Evolutionary conservation across 1,140 invertebrate genomes (phyloP).

Genomic region (Carposina sasakii): DNA sequence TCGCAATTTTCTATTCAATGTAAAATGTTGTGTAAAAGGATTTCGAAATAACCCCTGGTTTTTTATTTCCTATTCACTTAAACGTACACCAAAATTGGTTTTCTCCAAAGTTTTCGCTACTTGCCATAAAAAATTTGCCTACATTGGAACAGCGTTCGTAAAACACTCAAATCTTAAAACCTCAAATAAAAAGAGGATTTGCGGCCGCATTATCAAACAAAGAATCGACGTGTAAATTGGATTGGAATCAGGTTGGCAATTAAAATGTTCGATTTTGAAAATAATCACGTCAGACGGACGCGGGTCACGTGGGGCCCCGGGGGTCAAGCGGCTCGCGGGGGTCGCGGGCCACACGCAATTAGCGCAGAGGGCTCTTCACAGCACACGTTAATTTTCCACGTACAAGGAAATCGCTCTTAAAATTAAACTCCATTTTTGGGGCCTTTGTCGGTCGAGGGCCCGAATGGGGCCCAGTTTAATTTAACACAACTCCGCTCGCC

Average conservation of each 20-base stretch:
- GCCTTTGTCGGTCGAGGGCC: slow-evolving; percentile 19
- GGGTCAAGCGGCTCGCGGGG: neutral
- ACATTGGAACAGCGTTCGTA: neutral
- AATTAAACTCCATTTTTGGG: slow-evolving; percentile 54
- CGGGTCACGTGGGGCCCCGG: neutral
- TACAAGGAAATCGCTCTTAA: slow-evolving; percentile 47
- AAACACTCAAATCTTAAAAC: slow-evolving; percentile 35
- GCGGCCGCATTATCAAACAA: slow-evolving; percentile 44
- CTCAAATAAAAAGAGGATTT: slow-evolving; percentile 28
- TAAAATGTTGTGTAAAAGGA: slow-evolving; percentile 33
- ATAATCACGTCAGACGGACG: slow-evolving; percentile 30
- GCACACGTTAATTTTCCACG: slow-evolving; percentile 42
- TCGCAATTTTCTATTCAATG: no score
- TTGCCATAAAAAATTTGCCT: no score
- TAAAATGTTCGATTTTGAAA: slow-evolving; percentile 43
- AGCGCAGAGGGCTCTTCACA: slow-evolving; percentile 38
- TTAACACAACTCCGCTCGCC: slow-evolving; percentile 30
- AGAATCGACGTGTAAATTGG: slow-evolving; percentile 40
- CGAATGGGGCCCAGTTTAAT: slow-evolving; percentile 31
- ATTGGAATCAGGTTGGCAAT: slow-evolving; percentile 40
- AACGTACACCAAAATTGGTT: no score
- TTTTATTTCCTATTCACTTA: no score
- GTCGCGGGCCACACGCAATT: slow-evolving; percentile 48
- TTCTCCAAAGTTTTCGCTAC: no score
- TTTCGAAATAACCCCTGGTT: slow-evolving; percentile 29